Base-by-base conservation (phyloP, 1,140 invertebrate species). In the Mamestra configurata region DNA sequence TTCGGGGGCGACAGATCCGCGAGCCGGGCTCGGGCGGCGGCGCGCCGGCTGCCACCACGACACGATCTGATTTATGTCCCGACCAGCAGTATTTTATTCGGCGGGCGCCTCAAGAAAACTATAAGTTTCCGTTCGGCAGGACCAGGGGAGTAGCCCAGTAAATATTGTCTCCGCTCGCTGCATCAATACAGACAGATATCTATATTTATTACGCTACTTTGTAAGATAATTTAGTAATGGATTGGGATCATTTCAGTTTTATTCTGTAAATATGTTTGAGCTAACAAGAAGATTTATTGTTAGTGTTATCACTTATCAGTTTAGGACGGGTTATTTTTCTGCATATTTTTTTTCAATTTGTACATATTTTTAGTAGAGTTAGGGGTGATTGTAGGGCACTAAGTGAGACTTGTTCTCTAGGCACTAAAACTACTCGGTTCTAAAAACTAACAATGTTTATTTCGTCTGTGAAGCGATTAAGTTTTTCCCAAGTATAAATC, bases 61-160 rank as follows among this genome's bases (percentile, higher is more conserved):
- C 89, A 86, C 87, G 78, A 88, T 88, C 93, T 94, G 93, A 94
- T 94, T 94, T 94, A 94, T 93, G 87, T 80, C 86, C 85, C 80
- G 81, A 85, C 84, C 91, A 91, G 90, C 92, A 91, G 92, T 94
- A 94, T 94, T 94, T 94, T 94, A 94, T 94, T 90, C 93, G 88
- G 81, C 91, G 91, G 93, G 93, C 92, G 93, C 92, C 93, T 94
- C 93, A 94, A 94, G 85, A 91, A 92, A 94, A 93, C 93, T 94
- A 94, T 94, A 94, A 94, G 93, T 94, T 94, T 94, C 92, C 93
- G 92, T 94, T 94, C 89, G 92, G 89, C 90, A 92, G 90, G 89
- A 87, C 90, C 87, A 89, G 91, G 90, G 93, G 93, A 91, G 88
- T 89, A 90, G 90, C 88, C 87, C 92, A 92, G 86, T 94, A 93